phyloP scores from a whole-genome alignment of 2,113 vertebrate species.

The Mus pahari region DNA sequence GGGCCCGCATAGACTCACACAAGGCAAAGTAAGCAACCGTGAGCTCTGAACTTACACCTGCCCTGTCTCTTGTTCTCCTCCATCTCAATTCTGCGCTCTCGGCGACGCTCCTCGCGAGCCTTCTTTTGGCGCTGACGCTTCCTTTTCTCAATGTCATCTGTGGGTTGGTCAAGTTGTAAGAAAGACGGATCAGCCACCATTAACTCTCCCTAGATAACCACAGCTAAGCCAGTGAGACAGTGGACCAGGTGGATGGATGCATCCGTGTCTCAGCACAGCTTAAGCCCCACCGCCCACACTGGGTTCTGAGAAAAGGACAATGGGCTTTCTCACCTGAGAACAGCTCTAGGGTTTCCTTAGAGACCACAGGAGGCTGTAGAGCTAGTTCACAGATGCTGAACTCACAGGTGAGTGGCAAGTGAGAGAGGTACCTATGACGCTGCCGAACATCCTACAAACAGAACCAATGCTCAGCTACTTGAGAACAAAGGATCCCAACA shows the following conservation, averaged over 20 bases:
- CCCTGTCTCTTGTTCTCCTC: slow-evolving; percentile 99
- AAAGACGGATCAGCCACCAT: background rate
- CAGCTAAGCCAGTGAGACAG: background rate
- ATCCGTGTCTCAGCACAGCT: background rate
- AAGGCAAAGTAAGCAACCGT: background rate
- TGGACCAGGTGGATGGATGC: background rate
- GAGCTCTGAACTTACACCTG: slow-evolving; percentile 90
- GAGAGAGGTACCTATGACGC: slow-evolving; percentile 95
- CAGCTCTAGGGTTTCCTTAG: slow-evolving; percentile 95
- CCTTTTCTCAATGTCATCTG: slow-evolving; percentile 97
- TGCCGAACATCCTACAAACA: slow-evolving; percentile 93
- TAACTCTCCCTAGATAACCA: background rate
- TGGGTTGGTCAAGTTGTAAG: slow-evolving; percentile 15
- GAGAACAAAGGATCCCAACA: background rate
- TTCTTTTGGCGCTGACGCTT: slow-evolving; percentile 96
- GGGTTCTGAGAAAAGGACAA: background rate
- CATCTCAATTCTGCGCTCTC: slow-evolving; percentile 96
- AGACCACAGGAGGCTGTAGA: slow-evolving; percentile 94
- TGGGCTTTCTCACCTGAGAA: slow-evolving; percentile 91
- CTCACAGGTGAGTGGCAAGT: slow-evolving; percentile 98
- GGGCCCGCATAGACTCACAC: background rate
- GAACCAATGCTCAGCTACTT: background rate
- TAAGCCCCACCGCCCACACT: background rate
- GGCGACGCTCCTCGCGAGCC: slow-evolving; percentile 94
- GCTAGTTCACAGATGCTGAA: slow-evolving; percentile 98